These are phyloP conservation scores for Neotoma lepida DNA, from an alignment of 2,113 vertebrate species.

Conservation along the genomic window DNA sequence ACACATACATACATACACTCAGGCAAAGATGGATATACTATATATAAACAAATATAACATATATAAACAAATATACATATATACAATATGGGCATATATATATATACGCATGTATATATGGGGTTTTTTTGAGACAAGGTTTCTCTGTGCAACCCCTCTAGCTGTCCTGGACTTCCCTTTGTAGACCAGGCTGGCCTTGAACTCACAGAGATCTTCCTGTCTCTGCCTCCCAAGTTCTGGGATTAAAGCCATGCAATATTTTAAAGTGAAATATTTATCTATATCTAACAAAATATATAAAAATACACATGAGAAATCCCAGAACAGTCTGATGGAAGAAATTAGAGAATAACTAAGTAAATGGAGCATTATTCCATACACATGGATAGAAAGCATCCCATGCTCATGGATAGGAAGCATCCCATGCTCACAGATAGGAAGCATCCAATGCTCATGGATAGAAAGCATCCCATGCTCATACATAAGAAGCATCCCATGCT, in stretches of 20 bases:
- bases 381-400: not conserved
- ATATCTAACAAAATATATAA: not conserved
- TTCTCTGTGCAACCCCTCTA: not conserved
- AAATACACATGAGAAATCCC: not conserved
- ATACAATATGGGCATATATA: too few relatives aligned
- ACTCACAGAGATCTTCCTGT: not conserved
- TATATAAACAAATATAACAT: too few relatives aligned
- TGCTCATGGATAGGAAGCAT: not conserved
- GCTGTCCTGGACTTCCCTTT: not conserved
- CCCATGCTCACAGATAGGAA: not conserved
- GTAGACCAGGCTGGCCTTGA: not conserved
- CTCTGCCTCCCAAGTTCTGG: not conserved
- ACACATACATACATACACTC: not conserved
- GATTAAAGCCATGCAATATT: not conserved
- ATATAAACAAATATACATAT: too few relatives aligned
- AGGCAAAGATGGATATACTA: not conserved
- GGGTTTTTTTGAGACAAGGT: too few relatives aligned
- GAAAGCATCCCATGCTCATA: not conserved
- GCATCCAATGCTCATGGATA: not conserved
- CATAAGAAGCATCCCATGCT: not conserved
- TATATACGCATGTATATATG: too few relatives aligned
- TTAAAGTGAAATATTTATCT: not conserved
- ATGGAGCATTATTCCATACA: not conserved
- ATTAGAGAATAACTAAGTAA: not conserved
- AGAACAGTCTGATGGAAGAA: constrained; percentile 21